Conservation (phyloP, 2,888 invertebrate species). For the Lutraria lutraria region DNA sequence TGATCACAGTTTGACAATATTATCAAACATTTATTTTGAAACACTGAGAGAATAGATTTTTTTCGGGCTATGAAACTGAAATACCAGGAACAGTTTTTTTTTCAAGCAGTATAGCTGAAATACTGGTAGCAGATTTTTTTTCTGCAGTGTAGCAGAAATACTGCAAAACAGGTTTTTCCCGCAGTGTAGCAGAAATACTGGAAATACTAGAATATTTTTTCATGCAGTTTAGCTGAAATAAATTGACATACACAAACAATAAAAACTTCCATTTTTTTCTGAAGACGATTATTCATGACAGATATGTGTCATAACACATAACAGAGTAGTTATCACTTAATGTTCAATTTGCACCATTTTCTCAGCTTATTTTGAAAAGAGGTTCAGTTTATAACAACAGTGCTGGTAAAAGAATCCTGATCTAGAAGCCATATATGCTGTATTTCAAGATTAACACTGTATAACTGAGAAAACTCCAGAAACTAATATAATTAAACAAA, state of each 20-base stretch:
- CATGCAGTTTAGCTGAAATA: not conserved
- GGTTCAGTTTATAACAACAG: not conserved
- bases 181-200: not conserved
- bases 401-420: not conserved
- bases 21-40: not conserved
- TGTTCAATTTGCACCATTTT: not conserved
- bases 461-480: too few species aligned
- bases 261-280: not conserved
- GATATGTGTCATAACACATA: not conserved
- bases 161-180: too few species aligned
- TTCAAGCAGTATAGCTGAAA: not conserved
- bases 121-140: not conserved
- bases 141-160: not conserved
- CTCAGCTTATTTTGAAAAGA: not conserved
- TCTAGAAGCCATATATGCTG: too few species aligned
- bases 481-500: too few species aligned
- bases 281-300: constrained; percentile 7
- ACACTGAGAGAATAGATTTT: not conserved
- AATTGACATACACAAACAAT: constrained; percentile 1
- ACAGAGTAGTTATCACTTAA: not conserved
- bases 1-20: constrained; percentile 17
- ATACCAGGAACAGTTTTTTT: not conserved
- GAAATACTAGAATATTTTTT: not conserved
- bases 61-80: not conserved
- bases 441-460: too few species aligned